Evolutionary conservation across 2,888 invertebrate species (phyloP).

Genomic region (Oligia latruncula): DNA sequence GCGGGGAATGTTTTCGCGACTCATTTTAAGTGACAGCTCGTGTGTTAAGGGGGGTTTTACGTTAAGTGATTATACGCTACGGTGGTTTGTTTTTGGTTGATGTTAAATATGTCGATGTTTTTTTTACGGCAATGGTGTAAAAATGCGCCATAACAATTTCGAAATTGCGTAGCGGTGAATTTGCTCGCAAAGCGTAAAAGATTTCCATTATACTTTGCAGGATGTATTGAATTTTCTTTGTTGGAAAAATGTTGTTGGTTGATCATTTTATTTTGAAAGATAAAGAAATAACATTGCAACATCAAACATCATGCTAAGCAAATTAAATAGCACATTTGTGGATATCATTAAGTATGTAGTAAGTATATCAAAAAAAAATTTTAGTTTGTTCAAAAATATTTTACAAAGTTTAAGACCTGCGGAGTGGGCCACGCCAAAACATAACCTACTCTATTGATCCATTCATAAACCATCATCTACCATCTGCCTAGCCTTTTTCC

Average conservation of each 20-base stretch:
- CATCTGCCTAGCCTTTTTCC: no score
- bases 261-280: slow-evolving; percentile 13
- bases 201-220: slow-evolving; percentile 9
- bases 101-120: slow-evolving; percentile 49
- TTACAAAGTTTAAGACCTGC: background rate
- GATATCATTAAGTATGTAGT: background rate
- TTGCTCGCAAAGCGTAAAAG: slow-evolving; percentile 4
- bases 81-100: slow-evolving; percentile 63
- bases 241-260: background rate
- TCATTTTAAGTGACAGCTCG: slow-evolving; percentile 75
- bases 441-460: background rate
- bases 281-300: background rate
- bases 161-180: background rate
- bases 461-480: background rate
- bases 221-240: slow-evolving; percentile 16
- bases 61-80: slow-evolving; percentile 68
- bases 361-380: background rate
- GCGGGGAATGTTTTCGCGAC: slow-evolving; percentile 66
- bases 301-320: background rate
- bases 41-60: slow-evolving; percentile 66
- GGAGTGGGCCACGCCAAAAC: background rate
- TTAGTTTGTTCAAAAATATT: background rate
- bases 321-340: background rate
- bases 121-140: slow-evolving; percentile 18
- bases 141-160: slow-evolving; percentile 27